Evolutionary conservation across 2,797 vertebrate species (phyloP), one percentile per base, ranked within the genome.

Genomic region (Dryobates pubescens): DNA sequence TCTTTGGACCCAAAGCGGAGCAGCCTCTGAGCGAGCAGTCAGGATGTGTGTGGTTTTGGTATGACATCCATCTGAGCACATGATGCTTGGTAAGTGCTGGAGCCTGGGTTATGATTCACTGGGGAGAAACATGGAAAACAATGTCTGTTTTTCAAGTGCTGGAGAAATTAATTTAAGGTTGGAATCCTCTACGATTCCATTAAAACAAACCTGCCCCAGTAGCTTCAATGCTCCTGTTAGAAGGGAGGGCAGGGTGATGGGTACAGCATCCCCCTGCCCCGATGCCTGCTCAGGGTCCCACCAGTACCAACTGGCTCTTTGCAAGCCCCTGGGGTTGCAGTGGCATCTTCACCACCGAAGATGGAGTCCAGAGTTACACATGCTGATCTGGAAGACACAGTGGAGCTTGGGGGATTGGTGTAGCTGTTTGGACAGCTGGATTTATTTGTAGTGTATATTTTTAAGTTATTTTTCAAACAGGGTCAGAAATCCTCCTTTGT

Each of bases 41-140:
- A 93, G 93, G 95, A 97, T 95, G 95, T 57, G 23, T 82, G 96
- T 68, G 95, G 88, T 94, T 94, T 89, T 86, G 91, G 92, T 92
- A 72, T 36, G 92, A 57, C 71, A 63, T 92, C 91, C 73, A 56
- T 63, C 86, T 63, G 49, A 82, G 96, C 94, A 82, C 92, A 30
- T 67, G 94, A 93, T 61, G 81, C 95, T 79, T 74, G 94, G 88
- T 92, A 84, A 97, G 96, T n/a, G 30, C 74, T 24, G 75, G 59
- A 70, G 86, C 32, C 85, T 22, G 2, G 13, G 77, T 84, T 94
- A 79, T 79, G 96, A 86, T 92, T 96, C 97, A 84, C 9, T 49
- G 79, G 51, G 84, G 70, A 90, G 78, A 80, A 36, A 34, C 59
- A 32, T 41, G 91, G 92, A 83, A 94, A 97, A 95, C 82, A 92